Evolutionary conservation across 2,888 invertebrate species (phyloP).

Genomic region (Molanna angustata): DNA sequence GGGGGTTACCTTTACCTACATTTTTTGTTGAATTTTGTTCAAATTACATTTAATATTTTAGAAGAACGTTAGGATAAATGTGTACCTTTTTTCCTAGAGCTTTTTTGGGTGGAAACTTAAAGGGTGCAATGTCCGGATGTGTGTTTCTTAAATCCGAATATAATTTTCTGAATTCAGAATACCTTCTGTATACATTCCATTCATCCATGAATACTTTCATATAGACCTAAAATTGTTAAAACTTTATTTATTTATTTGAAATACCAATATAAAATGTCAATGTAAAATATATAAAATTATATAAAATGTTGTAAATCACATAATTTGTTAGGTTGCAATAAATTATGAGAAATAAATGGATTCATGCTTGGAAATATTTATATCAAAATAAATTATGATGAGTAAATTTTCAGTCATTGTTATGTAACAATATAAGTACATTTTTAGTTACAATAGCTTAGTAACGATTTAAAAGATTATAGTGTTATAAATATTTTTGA

Average conservation of each 20-base stretch:
- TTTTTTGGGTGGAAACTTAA: slow-evolving; percentile 95
- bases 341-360: no score
- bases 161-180: slow-evolving; percentile 86
- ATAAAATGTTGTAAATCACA: no score
- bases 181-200: slow-evolving; percentile 94
- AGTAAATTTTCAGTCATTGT: background rate
- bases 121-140: slow-evolving; percentile 72
- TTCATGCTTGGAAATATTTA: no score
- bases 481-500: background rate
- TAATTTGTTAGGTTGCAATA: no score
- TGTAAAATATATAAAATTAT: no score
- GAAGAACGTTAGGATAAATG: no score
- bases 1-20: no score
- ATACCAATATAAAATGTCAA: no score
- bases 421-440: background rate
- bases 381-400: background rate
- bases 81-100: slow-evolving; percentile 85
- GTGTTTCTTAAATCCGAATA: slow-evolving; percentile 82
- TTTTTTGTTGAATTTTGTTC: no score
- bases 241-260: no score
- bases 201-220: slow-evolving; percentile 82
- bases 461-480: background rate
- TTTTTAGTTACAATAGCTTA: background rate
- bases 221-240: slow-evolving; percentile 70
- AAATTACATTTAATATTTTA: no score